Conservation (phyloP, 2,888 invertebrate species). For the Diarsia brunnea region DNA sequence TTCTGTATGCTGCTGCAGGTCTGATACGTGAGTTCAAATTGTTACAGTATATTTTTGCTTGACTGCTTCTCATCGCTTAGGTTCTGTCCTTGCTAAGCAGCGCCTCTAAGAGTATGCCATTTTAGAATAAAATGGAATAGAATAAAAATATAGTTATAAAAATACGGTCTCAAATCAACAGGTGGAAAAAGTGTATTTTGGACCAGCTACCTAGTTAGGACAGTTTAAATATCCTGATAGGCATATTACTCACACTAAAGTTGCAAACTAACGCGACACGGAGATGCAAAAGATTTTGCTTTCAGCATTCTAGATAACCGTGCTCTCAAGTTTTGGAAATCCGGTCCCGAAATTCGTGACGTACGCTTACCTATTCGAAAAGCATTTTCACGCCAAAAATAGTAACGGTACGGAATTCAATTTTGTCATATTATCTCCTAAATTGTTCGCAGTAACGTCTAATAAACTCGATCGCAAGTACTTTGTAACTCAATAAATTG, state of each 20-base stretch:
- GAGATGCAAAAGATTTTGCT: not conserved
- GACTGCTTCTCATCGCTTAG: conserved; percentile 31
- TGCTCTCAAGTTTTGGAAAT: not conserved
- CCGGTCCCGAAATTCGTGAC: conserved; percentile 5
- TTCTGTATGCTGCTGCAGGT: conserved; percentile 94
- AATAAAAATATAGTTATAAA: not conserved
- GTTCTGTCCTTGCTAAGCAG: not conserved
- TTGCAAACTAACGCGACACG: conserved; percentile 42
- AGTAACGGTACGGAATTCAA: conserved; percentile 20
- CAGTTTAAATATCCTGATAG: conserved; percentile 5
- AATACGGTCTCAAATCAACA: not conserved
- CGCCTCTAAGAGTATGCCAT: not conserved
- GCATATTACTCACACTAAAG: conserved; percentile 39
- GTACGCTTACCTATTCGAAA: not conserved
- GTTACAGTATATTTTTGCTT: conserved; percentile 22
- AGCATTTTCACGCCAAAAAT: conserved; percentile 6
- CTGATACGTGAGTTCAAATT: conserved; percentile 83
- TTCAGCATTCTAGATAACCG: not conserved
- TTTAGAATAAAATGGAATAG: not conserved
- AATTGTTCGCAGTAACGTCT: conserved; percentile 5
- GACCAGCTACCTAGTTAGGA: conserved; percentile 1
- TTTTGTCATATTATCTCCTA: conserved; percentile 7
- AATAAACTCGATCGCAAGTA: conserved; percentile 13
- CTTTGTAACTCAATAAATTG: conserved; percentile 29
- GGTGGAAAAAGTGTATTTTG: not conserved